Evolutionary conservation across 1,140 invertebrate species (phyloP).

Genomic region (Bombus fervidus): DNA sequence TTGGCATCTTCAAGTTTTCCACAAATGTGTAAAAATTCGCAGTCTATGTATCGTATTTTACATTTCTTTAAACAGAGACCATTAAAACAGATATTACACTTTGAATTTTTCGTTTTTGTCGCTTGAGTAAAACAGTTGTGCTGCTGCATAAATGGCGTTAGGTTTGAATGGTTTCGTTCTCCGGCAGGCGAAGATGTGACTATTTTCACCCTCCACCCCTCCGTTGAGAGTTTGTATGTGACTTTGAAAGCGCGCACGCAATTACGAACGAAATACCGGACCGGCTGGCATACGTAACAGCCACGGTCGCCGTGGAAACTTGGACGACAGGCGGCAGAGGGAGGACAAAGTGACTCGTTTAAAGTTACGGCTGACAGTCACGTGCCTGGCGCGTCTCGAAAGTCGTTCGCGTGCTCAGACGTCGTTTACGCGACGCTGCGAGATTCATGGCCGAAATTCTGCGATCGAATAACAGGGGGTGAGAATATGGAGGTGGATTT

Average conservation of each 20-base stretch:
- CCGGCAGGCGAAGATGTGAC: neutral
- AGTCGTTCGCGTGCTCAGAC: constrained; percentile 47
- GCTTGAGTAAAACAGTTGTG: neutral
- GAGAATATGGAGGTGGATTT: neutral
- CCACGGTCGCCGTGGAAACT: constrained; percentile 28
- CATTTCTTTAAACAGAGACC: no score
- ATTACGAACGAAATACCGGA: constrained; percentile 38
- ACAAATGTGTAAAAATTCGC: no score
- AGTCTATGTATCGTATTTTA: no score
- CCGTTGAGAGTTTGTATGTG: constrained; percentile 35
- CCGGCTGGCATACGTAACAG: constrained; percentile 11
- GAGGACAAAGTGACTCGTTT: constrained; percentile 48
- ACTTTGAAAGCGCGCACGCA: constrained; percentile 25
- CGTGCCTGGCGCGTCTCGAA: constrained; percentile 45
- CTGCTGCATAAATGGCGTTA: neutral
- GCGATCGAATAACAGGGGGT: constrained; percentile 3
- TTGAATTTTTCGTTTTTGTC: neutral
- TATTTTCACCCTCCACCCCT: neutral
- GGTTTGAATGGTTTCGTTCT: neutral
- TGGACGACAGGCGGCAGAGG: neutral
- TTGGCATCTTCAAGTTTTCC: no score
- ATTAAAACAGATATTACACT: no score
- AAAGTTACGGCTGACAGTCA: constrained; percentile 50
- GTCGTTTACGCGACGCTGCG: constrained; percentile 23
- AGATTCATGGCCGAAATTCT: constrained; percentile 33